Percentiles rank a stretch among this genome's conserved stretches.
phyloP scores from a whole-genome alignment of 2,113 vertebrate genomes.

The Brachionichthys hirsutus region DNA sequence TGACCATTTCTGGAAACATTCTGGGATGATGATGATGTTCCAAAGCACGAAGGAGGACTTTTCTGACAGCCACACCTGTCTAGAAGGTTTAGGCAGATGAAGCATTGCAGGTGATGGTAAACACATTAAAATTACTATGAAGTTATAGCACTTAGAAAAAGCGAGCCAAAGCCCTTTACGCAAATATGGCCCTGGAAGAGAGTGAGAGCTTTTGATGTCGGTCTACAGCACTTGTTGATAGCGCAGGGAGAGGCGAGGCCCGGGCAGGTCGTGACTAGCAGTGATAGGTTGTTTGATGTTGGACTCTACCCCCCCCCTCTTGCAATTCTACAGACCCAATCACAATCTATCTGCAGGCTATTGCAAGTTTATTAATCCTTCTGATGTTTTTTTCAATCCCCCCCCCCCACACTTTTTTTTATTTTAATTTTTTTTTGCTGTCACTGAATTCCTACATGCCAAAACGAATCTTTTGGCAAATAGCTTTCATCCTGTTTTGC shows the following conservation, averaged over 20 bases:
- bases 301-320: constrained; percentile 44
- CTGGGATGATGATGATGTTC: constrained; percentile 40
- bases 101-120: constrained; percentile 30
- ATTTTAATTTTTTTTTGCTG: constrained; percentile 1
- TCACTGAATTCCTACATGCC: constrained; percentile 23
- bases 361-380: constrained; percentile 38
- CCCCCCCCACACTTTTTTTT: not conserved
- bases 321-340: constrained; percentile 51
- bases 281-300: constrained; percentile 74
- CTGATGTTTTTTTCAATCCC: constrained; percentile 16
- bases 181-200: constrained; percentile 44
- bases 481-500: constrained; percentile 20
- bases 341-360: constrained; percentile 57
- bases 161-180: constrained; percentile 37
- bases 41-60: constrained; percentile 33
- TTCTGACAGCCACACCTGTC: constrained; percentile 27
- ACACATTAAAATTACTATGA: constrained; percentile 48
- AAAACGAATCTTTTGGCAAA: constrained; percentile 38
- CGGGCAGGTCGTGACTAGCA: constrained; percentile 67
- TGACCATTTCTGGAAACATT: constrained; percentile 51
- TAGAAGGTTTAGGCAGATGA: constrained; percentile 35
- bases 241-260: constrained; percentile 43
- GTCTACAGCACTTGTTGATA: constrained; percentile 51
- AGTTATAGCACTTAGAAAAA: constrained; percentile 40
- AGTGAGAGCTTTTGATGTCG: constrained; percentile 57